Conservation (phyloP, 1,140 invertebrate species). For the Calliphora vicina region DNA sequence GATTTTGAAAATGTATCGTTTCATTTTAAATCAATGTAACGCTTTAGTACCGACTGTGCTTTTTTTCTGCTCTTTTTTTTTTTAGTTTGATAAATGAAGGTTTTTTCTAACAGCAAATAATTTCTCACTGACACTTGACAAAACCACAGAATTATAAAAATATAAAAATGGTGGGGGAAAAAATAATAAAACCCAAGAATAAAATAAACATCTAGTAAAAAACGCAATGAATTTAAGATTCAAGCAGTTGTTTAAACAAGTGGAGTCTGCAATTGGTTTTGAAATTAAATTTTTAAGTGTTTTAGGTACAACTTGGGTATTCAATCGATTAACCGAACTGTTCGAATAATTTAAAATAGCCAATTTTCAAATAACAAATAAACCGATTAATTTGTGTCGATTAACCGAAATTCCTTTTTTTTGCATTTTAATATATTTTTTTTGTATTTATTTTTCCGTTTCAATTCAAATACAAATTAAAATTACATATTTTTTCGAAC, state of each 20-base stretch:
- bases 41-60: neutral
- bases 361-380: too few species aligned
- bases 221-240: too few species aligned
- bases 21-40: neutral
- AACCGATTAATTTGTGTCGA: too few species aligned
- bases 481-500: too few species aligned
- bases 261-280: neutral
- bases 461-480: too few species aligned
- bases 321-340: too few species aligned
- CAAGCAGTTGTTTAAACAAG: neutral
- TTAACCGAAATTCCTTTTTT: too few species aligned
- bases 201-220: neutral
- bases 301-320: too few species aligned
- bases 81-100: neutral
- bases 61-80: neutral
- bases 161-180: neutral
- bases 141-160: neutral
- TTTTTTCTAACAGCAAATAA: neutral
- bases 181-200: neutral
- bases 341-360: too few species aligned
- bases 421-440: too few species aligned
- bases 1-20: neutral
- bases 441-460: too few species aligned
- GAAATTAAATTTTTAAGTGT: too few species aligned
- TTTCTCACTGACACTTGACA: constrained; percentile 16